Base-by-base conservation (phyloP, 1,140 invertebrate species). In the Ostrea denselamellosa region DNA sequence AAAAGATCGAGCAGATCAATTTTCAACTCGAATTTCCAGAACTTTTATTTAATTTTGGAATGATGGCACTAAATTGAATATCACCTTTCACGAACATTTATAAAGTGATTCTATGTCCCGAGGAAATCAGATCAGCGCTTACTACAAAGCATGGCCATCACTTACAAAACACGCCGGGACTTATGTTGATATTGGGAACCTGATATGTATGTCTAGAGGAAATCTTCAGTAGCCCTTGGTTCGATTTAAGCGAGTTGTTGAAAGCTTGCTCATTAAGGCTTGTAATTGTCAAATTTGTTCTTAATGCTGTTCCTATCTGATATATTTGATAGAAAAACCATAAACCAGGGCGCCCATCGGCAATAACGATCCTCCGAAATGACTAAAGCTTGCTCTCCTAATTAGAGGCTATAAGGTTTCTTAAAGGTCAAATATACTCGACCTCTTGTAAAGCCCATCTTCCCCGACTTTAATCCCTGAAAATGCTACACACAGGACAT, bases 231-330 rank as follows among this genome's bases (percentile, higher is more conserved):
- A 77, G 68, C 68, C 68, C 28, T 77, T 25, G 68, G 68, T 77
- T 77, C 68, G 68, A 77, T 77, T 77, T 77, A 77, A 77, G 68
- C 68, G 68, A 77, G 68, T 25, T 77, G 68, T 77, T 77, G 68
- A 77, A 77, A 77, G 68, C 22, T 25, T 77, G 68, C 68, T 77
- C 68, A 77, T 77, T 77, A 77, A 25, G 68, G 25, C 68, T 77
- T 77, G 68, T 77, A 77, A 77, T 77, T 77, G 68, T 77, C 68
- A 77, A 77, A 77, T 77, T 77, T 77, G 68, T 77, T 77, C 68
- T 25, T 77, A 77, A 77, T 77, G 68, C 68, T 77, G 25, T 77
- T 28, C 68, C 25, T 25, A 77, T 77, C 22, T 77, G 68, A 77
- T 77, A 28, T 77, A 28, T 34, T 77, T 77, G 68, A 77, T 77